Base-by-base conservation (phyloP, 2,888 invertebrate genomes). In the Oasisia sp. region DNA sequence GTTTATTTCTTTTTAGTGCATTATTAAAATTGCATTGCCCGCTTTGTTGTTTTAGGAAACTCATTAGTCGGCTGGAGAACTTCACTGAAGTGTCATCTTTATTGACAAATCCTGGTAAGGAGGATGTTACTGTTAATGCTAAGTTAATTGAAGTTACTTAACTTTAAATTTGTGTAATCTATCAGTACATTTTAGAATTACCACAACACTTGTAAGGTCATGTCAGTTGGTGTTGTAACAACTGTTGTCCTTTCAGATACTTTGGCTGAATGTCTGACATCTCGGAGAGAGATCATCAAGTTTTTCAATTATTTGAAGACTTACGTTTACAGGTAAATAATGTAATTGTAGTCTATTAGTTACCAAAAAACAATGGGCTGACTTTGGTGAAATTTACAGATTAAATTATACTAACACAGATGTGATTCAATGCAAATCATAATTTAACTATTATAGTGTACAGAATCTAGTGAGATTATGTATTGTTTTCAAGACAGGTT, bases 231-330 rank as follows among this genome's bases (percentile, higher is more conserved):
- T 74, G 14, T 74, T 74, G 27, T 74, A 27, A 27, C 50, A 50
- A 50, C 50, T 50, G 9, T 50, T 8, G 14, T 50, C 12, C 50
- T 74, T 74, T 74, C 74, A 74, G 74, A 74, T 27, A 74, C 74
- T 27, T 50, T 50, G 14, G 50, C 50, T 14, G 50, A 50, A 50
- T 50, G 50, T 50, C 9, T 1, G 14, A 50, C 74, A 74, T 74
- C 74, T 27, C 19, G 74, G n/a, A 74, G 27, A 27, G 74, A 74
- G 27, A 74, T 74, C 74, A 74, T 74, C 27, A 74, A 74, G n/a
- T 74, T 74, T 74, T 74, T 74, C 74, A 74, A 74, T n/a, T 74
- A 74, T 74, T 74, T 74, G 74, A 74, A 74, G 27, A 74, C n/a
- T n/a, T 74, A 74, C 27, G 74, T 74, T n/a, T 74, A 74, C 74